A percentile compares a stretch with the other conserved stretches of the same genome.
Conservation (phyloP, 2,113 vertebrate species). For the Pollachius pollachius region DNA sequence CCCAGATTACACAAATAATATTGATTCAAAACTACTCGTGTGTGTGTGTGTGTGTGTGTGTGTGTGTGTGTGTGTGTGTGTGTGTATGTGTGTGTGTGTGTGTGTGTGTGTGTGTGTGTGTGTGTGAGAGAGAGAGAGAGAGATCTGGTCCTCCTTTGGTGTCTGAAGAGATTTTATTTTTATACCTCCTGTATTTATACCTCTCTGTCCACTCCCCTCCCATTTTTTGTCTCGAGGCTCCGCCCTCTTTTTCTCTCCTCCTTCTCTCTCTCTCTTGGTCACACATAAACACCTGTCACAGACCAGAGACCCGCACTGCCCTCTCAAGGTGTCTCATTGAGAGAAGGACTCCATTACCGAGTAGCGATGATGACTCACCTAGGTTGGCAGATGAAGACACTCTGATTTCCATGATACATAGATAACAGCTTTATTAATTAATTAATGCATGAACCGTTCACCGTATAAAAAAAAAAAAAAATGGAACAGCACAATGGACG, state of each 20-base stretch:
- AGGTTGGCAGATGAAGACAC: neutral
- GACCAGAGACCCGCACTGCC: neutral
- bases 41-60: no score
- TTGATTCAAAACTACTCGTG: neutral
- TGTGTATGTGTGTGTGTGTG: neutral
- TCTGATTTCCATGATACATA: no score
- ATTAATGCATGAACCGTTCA: neutral
- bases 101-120: neutral
- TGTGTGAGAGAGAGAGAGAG: no score
- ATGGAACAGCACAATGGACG: no score
- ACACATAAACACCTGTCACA: conserved; percentile 6
- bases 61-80: neutral
- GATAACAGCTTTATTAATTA: neutral
- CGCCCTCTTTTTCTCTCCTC: neutral
- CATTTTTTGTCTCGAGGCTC: neutral
- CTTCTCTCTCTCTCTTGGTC: neutral
- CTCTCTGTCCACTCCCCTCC: neutral
- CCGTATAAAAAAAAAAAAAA: neutral
- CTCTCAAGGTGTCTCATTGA: neutral
- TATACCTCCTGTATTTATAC: neutral
- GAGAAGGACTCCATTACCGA: neutral
- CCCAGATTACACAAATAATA: no score
- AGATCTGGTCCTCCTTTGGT: neutral
- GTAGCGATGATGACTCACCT: neutral
- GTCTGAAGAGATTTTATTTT: neutral